Evolutionary conservation across 1,140 invertebrate species (phyloP).

Genomic region (Maniola jurtina): DNA sequence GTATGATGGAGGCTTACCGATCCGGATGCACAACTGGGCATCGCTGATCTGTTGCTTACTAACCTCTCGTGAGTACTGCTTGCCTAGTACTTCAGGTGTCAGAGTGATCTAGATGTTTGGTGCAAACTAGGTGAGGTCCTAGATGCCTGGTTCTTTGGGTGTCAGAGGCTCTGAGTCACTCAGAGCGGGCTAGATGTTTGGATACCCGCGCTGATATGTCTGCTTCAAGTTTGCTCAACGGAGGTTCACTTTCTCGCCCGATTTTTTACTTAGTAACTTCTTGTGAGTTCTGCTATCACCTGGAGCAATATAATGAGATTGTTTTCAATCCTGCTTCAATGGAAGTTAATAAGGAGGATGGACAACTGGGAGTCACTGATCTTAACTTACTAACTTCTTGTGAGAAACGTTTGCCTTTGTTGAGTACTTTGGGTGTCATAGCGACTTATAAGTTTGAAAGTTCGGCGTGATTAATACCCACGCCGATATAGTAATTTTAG

Average conservation of each 20-base stretch:
- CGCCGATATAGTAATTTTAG: too few species aligned
- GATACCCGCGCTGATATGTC: too few species aligned
- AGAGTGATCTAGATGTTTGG: not conserved
- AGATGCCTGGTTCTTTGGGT: too few species aligned
- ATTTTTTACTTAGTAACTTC: not conserved
- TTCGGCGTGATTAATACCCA: too few species aligned
- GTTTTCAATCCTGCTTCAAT: conserved; percentile 99
- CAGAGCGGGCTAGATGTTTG: too few species aligned
- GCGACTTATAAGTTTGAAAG: too few species aligned
- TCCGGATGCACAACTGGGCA: conserved; percentile 97
- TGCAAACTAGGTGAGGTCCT: too few species aligned
- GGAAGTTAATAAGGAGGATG: conserved; percentile 97
- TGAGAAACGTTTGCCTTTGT: too few species aligned
- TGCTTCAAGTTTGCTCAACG: too few species aligned
- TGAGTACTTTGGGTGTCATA: too few species aligned
- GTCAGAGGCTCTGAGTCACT: not conserved
- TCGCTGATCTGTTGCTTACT: conserved; percentile 96
- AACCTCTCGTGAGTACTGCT: conserved; percentile 90
- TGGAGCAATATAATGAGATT: conserved; percentile 87
- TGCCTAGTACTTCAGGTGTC: conserved; percentile 2
- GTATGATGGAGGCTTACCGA: conserved; percentile 99
- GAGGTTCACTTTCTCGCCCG: too few species aligned
- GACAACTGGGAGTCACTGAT: conserved; percentile 97
- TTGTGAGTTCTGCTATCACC: not conserved
- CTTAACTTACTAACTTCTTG: conserved; percentile 86